A percentile compares a stretch with the other conserved stretches of the same genome.
Conservation (phyloP, 2,113 vertebrate species). For the Mobula hypostoma region DNA sequence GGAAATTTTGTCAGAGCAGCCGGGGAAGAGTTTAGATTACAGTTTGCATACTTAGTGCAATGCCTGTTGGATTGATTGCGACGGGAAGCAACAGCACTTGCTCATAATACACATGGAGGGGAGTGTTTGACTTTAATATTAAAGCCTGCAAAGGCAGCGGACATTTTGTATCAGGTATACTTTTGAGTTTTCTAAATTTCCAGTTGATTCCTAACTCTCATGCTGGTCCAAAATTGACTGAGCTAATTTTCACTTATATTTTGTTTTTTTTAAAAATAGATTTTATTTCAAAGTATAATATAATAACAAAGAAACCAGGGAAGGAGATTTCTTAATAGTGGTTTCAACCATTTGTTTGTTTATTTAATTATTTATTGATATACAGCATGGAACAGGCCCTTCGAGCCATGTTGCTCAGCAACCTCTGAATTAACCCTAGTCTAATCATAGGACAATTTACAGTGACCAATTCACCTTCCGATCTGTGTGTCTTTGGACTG, state of each 20-base stretch:
- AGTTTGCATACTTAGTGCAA: slow-evolving; percentile 15
- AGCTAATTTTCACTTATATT: background rate
- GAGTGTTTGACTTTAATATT: background rate
- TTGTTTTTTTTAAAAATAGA: background rate
- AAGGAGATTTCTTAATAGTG: background rate
- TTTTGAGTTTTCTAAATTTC: background rate
- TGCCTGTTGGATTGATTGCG: background rate
- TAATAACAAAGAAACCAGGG: background rate
- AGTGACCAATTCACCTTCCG: no score
- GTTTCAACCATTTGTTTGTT: background rate
- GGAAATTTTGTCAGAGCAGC: slow-evolving; percentile 12
- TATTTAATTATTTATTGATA: no score
- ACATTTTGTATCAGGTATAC: background rate
- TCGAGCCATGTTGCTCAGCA: no score
- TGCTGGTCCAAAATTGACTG: background rate
- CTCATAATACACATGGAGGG: background rate
- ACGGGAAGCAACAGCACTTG: background rate
- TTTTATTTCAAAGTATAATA: background rate
- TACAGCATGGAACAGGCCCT: no score
- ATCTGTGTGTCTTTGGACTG: no score
- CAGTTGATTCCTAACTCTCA: background rate
- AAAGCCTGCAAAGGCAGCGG: background rate
- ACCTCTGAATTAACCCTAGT: no score
- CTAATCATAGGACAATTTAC: no score
- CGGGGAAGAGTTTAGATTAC: slow-evolving; percentile 24